Conservation (phyloP, 2,797 vertebrate species). For the Halcyon chelicuti region DNA sequence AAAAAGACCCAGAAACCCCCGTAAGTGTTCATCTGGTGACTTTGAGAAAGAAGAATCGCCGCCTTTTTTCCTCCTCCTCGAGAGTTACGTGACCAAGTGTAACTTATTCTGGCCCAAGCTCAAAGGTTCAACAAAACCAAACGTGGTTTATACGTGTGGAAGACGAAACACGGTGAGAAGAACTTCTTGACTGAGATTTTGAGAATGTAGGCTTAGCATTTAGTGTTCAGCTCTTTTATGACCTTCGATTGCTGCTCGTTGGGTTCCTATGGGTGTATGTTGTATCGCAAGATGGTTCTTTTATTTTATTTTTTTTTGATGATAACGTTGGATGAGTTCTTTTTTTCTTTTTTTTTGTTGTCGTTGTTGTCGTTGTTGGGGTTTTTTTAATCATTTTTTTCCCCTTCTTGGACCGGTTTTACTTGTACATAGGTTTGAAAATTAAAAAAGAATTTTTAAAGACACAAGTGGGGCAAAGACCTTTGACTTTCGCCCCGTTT, state of each 20-base stretch:
- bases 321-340: conserved; percentile 45
- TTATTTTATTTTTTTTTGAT: conserved; percentile 68
- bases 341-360: conserved; percentile 7
- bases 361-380: conserved; percentile 35
- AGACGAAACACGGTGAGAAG: conserved; percentile 66
- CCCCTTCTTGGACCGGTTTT: conserved; percentile 75
- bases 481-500: conserved; percentile 73
- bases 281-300: conserved; percentile 76
- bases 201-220: conserved; percentile 94
- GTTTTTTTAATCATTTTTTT: conserved; percentile 44
- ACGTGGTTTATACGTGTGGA: conserved; percentile 36
- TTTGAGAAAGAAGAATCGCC: conserved; percentile 40
- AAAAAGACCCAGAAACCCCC: conserved; percentile 71
- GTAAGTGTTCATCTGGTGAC: conserved; percentile 54
- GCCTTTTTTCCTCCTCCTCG: conserved; percentile 75
- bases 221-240: conserved; percentile 86
- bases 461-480: conserved; percentile 79
- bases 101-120: conserved; percentile 78
- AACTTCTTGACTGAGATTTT: conserved; percentile 87
- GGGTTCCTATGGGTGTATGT: conserved; percentile 89
- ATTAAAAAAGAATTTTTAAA: conserved; percentile 68
- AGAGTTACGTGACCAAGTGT: conserved; percentile 77
- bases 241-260: conserved; percentile 92
- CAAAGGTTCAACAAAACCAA: conserved; percentile 33
- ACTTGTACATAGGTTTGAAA: conserved; percentile 89